A percentile compares a stretch with the other conserved stretches of the same genome.
Evolutionary conservation across 2,797 vertebrate species (phyloP).

Genomic region (Gymnoscopelus microlampas): DNA sequence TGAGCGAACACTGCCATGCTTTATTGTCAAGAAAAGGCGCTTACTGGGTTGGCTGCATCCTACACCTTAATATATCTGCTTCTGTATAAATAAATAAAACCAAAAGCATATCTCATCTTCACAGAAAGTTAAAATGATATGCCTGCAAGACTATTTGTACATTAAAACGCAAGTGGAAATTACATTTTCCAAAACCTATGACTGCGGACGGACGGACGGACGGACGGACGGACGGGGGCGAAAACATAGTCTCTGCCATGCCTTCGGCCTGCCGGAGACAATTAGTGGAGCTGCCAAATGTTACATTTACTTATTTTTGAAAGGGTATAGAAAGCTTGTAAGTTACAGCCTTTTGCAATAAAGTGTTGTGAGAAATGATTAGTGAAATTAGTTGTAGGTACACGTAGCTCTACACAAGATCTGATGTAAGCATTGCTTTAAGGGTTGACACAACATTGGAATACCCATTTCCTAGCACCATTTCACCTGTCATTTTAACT

Average conservation of each 20-base stretch:
- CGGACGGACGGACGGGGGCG: no score
- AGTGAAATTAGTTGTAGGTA: conserved; percentile 27
- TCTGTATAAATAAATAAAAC: neutral
- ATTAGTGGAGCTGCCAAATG: no score
- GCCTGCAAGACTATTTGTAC: no score
- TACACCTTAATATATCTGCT: conserved; percentile 3
- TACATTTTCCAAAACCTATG: no score
- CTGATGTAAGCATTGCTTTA: conserved; percentile 3
- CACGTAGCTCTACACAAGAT: neutral
- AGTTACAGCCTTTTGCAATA: conserved; percentile 35
- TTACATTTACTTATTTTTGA: no score
- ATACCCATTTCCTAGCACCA: conserved; percentile 38
- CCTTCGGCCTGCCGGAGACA: no score
- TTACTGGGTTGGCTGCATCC: neutral
- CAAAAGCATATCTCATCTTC: no score
- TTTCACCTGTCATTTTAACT: conserved; percentile 54
- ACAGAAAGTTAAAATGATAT: no score
- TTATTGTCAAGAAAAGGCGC: conserved; percentile 24
- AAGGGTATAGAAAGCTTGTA: conserved; percentile 12
- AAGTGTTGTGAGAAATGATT: conserved; percentile 26
- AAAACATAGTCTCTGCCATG: no score
- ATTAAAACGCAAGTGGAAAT: no score
- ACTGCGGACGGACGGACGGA: no score
- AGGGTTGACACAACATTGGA: conserved; percentile 26
- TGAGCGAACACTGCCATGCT: conserved; percentile 25